Conservation (phyloP, 2,797 vertebrate genomes). For the Anas flavirostris region DNA sequence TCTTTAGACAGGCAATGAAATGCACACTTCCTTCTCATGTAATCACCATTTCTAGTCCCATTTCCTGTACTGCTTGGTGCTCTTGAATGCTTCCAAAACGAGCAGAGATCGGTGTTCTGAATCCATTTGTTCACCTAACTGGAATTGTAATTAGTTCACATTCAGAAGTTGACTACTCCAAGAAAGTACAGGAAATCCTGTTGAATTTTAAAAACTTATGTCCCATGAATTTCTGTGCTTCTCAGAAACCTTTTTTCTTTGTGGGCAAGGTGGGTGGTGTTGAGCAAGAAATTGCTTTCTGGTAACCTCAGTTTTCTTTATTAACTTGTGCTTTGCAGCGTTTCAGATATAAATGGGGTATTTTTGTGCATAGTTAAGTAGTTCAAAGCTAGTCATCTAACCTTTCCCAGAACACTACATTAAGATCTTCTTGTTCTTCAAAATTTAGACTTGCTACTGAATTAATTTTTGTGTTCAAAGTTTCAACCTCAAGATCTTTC, state of each 20-base stretch:
- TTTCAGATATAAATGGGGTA: background rate
- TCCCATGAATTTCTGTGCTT: background rate
- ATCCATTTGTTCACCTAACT: background rate
- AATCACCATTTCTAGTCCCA: background rate
- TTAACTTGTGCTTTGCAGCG: background rate
- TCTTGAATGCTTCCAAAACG: background rate
- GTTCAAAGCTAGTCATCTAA: background rate
- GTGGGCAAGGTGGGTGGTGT: rapidly evolving
- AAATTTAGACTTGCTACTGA: background rate
- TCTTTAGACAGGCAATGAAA: background rate
- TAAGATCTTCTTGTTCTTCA: background rate
- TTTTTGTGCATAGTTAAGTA: background rate
- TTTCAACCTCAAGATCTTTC: background rate
- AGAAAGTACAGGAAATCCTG: background rate
- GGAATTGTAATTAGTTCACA: background rate
- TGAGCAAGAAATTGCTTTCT: background rate
- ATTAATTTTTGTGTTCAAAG: background rate
- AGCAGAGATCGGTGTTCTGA: background rate
- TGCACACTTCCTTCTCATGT: background rate
- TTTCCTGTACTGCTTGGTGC: background rate
- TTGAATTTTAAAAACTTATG: background rate
- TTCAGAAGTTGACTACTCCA: background rate
- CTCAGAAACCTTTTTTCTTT: background rate
- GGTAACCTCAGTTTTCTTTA: background rate
- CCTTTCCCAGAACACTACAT: background rate